These are phyloP conservation scores for Danio tinwini DNA, from an alignment of 2,797 vertebrate genomes.

Conservation along the genomic window DNA sequence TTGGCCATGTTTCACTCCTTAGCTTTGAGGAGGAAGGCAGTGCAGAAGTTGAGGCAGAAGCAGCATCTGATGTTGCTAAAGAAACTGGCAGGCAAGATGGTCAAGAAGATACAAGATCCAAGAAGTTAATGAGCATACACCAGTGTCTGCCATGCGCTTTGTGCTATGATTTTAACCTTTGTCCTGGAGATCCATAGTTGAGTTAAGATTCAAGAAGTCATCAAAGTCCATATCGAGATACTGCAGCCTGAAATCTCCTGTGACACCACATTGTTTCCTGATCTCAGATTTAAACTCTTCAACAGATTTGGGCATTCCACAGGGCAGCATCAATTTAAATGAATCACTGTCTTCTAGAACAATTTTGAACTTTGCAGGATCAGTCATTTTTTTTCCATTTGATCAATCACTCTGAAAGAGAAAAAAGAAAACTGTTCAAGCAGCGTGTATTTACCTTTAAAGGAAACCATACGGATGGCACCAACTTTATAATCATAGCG, in stretches of 20 bases:
- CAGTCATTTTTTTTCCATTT: background rate
- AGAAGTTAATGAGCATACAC: too few relatives aligned
- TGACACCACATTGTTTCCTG: conserved; percentile 1
- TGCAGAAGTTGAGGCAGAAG: too few relatives aligned
- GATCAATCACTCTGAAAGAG: background rate
- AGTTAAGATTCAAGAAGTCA: conserved; percentile 3
- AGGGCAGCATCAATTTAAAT: background rate
- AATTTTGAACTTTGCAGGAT: background rate
- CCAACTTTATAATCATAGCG: conserved; percentile 52
- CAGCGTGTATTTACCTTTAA: conserved; percentile 51
- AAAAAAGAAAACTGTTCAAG: background rate
- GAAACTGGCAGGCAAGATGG: too few relatives aligned
- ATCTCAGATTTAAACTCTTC: background rate
- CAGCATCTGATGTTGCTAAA: too few relatives aligned
- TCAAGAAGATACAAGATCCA: too few relatives aligned
- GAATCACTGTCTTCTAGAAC: background rate
- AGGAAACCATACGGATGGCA: conserved; percentile 39
- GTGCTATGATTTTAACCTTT: background rate
- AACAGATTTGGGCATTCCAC: background rate
- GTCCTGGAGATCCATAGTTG: background rate
- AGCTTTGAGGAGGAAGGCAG: too few relatives aligned
- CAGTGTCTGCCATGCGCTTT: background rate
- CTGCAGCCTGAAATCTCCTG: background rate
- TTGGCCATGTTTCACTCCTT: too few relatives aligned
- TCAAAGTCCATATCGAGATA: background rate